phyloP scores from a whole-genome alignment of 2,797 vertebrate genomes.

The Molossus molossus region DNA sequence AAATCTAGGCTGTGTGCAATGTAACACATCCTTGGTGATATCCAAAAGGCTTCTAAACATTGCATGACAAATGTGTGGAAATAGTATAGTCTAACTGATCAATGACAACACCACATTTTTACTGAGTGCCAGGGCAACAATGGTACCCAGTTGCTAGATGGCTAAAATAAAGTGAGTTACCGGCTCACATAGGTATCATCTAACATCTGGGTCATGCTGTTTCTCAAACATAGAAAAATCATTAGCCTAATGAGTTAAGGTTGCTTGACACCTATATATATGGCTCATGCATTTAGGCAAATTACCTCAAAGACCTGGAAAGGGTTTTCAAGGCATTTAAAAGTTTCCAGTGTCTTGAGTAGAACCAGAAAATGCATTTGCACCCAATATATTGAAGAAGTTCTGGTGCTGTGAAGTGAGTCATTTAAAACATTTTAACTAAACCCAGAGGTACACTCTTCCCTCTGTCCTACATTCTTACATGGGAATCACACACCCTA shows the following conservation, averaged over 20 bases:
- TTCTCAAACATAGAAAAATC: conserved; percentile 75
- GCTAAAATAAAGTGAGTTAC: conserved; percentile 61
- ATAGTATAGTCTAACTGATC: conserved; percentile 9
- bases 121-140: conserved; percentile 63
- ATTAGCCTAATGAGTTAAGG: conserved; percentile 75
- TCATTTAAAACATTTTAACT: neutral
- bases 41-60: conserved; percentile 6
- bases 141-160: conserved; percentile 53
- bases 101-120: conserved; percentile 48
- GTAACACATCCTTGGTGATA: conserved; percentile 11
- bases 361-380: conserved; percentile 49
- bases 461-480: neutral
- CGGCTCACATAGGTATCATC: conserved; percentile 59
- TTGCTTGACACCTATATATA: conserved; percentile 58
- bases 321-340: conserved; percentile 31
- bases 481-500: neutral
- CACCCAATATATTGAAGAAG: neutral
- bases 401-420: neutral
- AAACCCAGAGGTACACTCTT: neutral
- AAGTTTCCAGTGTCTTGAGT: neutral
- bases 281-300: conserved; percentile 62
- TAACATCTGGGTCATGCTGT: conserved; percentile 77
- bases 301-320: conserved; percentile 50
- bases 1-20: neutral
- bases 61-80: conserved; percentile 62